Base-by-base conservation (phyloP, 2,888 invertebrate species). In the Cheilosia vernalis region DNA sequence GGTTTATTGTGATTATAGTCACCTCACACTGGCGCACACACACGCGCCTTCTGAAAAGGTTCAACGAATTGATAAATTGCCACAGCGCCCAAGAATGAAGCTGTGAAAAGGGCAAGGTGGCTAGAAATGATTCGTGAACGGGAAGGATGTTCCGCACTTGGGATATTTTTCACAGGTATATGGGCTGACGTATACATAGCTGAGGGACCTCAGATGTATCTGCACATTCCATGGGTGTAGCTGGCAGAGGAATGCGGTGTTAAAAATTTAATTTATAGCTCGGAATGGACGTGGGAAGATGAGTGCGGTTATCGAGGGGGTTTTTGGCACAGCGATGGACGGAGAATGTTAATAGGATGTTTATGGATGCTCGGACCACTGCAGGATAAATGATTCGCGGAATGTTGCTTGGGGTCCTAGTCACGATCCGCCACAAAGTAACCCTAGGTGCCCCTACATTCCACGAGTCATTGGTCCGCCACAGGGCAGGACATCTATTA, bases 61-160 rank as follows among this genome's bases (percentile, higher is more conserved):
- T 78, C 82, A 83, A 76, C 69, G 84, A 81, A 72, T 81, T 85
- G 85, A 85, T 85, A 76, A 81, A 85, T 85, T 56, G 76, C 66
- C 76, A 56, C 51, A 76, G 55, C 67, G 51, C 30, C 70, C 76
- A 64, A 77, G 80, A 70, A 70, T 81, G 85, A 85, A 81, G 76
- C 76, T 72, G 85, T 58, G 81, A 85, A 76, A 79, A 69, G 66
- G 67, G 66, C 55, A 19, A 67, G 10, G 24, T 2, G 61, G 37
- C 40, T 51, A 47, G 66, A 58, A 44, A 55, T 60, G 61, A 72
- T 66, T 72, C 77, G 72, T 82, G 82, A 82, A 72, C 70, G 70
- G 69, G 79, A 74, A 74, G 79, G 84, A 84, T 84, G 79, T 79
- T 63, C 58, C 69, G 73, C 83, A 79, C 67, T 78, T 83, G 56